Conservation (phyloP, 2,888 invertebrate genomes). For the Aromia moschata region DNA sequence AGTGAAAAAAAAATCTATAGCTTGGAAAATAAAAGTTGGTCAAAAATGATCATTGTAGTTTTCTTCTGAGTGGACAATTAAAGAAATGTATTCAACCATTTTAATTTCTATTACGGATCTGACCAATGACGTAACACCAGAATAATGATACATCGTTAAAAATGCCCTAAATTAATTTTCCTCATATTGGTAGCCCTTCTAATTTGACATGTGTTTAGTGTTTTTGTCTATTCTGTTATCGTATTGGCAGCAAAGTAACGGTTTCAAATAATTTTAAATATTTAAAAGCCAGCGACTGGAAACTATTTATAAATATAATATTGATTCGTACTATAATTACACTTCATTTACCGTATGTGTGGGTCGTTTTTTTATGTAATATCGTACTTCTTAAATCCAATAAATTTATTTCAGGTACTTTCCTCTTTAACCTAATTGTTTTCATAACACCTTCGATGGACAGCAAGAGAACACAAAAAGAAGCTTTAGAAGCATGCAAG, state of each 20-base stretch:
- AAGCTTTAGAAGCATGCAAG: constrained; percentile 9
- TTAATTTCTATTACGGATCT: too few species aligned
- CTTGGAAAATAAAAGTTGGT: too few species aligned
- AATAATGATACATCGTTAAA: too few species aligned
- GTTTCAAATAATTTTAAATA: constrained; percentile 18
- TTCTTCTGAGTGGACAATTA: too few species aligned
- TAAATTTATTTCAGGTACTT: background rate
- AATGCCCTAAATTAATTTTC: too few species aligned
- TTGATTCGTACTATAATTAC: constrained; percentile 1
- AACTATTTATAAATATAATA: constrained; percentile 8
- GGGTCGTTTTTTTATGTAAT: background rate
- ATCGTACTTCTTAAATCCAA: background rate
- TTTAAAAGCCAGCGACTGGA: constrained; percentile 8
- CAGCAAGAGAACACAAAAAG: background rate
- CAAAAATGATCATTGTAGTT: too few species aligned
- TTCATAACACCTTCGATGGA: background rate
- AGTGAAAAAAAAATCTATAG: too few species aligned
- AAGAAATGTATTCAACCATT: too few species aligned
- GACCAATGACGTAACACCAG: too few species aligned
- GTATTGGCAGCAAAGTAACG: constrained; percentile 4
- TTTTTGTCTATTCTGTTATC: too few species aligned
- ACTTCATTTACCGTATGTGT: background rate
- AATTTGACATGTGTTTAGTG: too few species aligned
- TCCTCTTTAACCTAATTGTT: constrained; percentile 6
- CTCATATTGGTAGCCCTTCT: too few species aligned